These are phyloP conservation scores for Myodes glareolus DNA, from an alignment of 2,113 vertebrate species.

Conservation along the genomic window DNA sequence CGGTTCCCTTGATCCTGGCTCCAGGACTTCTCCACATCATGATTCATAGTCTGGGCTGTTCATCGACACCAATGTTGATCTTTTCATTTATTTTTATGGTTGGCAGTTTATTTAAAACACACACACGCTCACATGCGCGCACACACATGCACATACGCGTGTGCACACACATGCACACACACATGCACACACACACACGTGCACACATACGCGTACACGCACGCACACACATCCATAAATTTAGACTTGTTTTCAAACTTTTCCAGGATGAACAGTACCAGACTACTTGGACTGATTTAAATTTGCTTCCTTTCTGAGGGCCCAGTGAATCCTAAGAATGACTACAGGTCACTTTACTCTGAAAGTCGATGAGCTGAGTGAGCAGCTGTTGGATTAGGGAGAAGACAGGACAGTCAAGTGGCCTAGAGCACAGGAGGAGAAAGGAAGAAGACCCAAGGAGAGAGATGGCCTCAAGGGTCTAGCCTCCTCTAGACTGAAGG, in stretches of 20 bases:
- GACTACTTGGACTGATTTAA: background rate
- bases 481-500: background rate
- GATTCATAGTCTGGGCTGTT: background rate
- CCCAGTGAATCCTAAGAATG: background rate
- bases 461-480: background rate
- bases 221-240: background rate
- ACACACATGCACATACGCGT: accelerated
- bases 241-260: background rate
- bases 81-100: background rate
- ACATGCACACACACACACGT: background rate
- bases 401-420: background rate
- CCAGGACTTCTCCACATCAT: background rate
- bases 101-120: background rate
- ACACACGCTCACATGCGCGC: accelerated
- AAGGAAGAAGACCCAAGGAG: background rate
- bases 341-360: background rate
- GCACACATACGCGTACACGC: accelerated
- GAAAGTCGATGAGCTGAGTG: background rate
- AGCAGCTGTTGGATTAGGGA: background rate
- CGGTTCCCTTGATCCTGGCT: background rate
- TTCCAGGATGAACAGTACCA: background rate
- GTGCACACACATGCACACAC: background rate
- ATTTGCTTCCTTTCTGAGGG: background rate
- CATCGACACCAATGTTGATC: background rate
- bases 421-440: accelerated